Base-by-base conservation (phyloP, 2,888 invertebrate genomes). In the Scaptodrosophila latifasciaeformis region DNA sequence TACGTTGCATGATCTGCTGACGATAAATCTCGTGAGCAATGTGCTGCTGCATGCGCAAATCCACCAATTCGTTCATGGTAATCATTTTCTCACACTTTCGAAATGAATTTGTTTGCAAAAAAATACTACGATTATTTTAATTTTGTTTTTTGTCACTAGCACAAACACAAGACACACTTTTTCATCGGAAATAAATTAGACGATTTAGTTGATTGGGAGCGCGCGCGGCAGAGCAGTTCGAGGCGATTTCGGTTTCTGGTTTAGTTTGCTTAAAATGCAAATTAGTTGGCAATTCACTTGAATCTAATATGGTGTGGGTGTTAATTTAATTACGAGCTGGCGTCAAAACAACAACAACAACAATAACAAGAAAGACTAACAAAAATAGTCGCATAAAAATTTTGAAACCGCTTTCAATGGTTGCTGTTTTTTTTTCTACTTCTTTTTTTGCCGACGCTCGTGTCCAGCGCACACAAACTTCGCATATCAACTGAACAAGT, bases 231-330 rank as follows among this genome's bases (percentile, higher is more conserved):
- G 27, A 15, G 44, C 6, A 31, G 46, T 1, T 10, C 24, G 7
- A 12, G 27, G 12, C 6, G 24, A 30, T 54, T 7, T 46, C 18
- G 63, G 70, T 76, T 70, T 85, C 85, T 51, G 85, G 85, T 55
- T 85, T 84, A 18, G 85, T 77, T 61, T 85, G 85, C 82, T 85
- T 82, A 60, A 85, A 85, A 63, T 85, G n/a, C n/a, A n/a, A n/a
- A n/a, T n/a, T n/a, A n/a, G 85, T 46, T 85, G 85, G 17, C 85
- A 79, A 51, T 85, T n/a, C n/a, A n/a, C n/a, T n/a, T n/a, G n/a
- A n/a, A n/a, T 65, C 59, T 63, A 62, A 13, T 12, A 24, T 67
- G n/a, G 68, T 49, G 82, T 79, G 81, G 83, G 83, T 82, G 84
- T 82, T 83, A 82, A 83, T 83, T 82, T 53, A 66, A 81, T 81